Conservation (phyloP, 1,140 invertebrate species). For the Drosophila parvula region DNA sequence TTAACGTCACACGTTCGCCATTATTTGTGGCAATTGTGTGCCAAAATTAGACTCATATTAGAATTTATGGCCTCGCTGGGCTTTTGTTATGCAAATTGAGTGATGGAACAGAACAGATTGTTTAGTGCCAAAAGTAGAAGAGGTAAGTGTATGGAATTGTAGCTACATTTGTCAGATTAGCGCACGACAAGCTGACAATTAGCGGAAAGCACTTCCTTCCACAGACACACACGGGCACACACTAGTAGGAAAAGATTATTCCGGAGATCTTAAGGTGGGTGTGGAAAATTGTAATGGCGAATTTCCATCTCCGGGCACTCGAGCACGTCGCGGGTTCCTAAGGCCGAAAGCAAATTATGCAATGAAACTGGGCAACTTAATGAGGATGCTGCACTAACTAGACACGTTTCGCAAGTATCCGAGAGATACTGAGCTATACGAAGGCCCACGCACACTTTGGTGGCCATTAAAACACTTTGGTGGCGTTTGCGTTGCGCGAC, state of each 20-base stretch:
- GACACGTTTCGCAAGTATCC: conserved; percentile 61
- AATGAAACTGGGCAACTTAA: conserved; percentile 59
- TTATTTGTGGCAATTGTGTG: conserved; percentile 29
- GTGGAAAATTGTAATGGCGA: conserved; percentile 8
- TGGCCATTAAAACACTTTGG: conserved; percentile 79
- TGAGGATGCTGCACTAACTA: conserved; percentile 79
- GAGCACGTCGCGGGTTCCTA: conserved; percentile 66
- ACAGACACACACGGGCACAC: conserved; percentile 8
- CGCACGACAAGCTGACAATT: conserved; percentile 70
- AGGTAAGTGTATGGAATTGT: conserved; percentile 37
- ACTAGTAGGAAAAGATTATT: background rate
- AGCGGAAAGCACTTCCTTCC: conserved; percentile 70
- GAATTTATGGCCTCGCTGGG: conserved; percentile 33
- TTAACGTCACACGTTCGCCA: conserved; percentile 16
- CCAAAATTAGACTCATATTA: conserved; percentile 47
- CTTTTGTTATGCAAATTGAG: conserved; percentile 58
- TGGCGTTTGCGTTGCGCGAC: conserved; percentile 56
- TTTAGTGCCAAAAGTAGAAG: conserved; percentile 8
- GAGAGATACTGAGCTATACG: background rate
- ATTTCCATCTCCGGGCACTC: conserved; percentile 58
- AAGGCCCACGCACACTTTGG: conserved; percentile 60
- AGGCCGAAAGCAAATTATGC: conserved; percentile 70
- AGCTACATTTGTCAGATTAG: conserved; percentile 67
- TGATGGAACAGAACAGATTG: conserved; percentile 39
- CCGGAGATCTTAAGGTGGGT: conserved; percentile 59